phyloP scores from a whole-genome alignment of 2,797 vertebrate genomes.

The Cyclopterus lumpus region DNA sequence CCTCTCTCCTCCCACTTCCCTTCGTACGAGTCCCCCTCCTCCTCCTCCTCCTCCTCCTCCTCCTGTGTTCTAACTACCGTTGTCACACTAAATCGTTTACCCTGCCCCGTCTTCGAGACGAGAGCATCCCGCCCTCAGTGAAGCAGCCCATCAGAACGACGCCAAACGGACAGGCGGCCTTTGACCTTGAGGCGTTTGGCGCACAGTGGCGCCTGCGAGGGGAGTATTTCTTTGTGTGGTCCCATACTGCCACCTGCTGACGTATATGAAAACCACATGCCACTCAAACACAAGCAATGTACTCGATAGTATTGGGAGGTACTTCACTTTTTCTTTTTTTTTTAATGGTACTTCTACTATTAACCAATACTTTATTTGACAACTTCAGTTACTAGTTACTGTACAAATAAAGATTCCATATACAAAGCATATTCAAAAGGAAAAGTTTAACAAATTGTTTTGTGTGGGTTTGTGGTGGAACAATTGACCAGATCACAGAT shows the following conservation, averaged over 20 bases:
- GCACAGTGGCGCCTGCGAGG: background rate
- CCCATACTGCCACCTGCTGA: constrained; percentile 63
- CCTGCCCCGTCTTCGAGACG: no score
- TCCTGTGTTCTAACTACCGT: background rate
- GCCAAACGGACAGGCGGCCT: constrained; percentile 22
- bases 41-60: background rate
- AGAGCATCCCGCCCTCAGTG: background rate
- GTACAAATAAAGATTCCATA: background rate
- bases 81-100: background rate
- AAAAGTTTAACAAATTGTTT: background rate
- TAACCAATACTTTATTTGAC: background rate
- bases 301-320: background rate
- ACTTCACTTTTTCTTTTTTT: background rate
- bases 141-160: constrained; percentile 9
- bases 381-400: background rate
- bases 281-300: no score
- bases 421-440: background rate
- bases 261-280: constrained; percentile 12
- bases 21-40: background rate
- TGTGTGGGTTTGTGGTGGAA: background rate
- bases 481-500: background rate
- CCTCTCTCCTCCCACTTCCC: background rate
- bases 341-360: background rate
- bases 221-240: background rate
- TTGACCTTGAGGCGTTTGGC: constrained; percentile 33